These are phyloP conservation scores for Lordiphosa collinella DNA, from an alignment of 1,140 invertebrate species.

Conservation along the genomic window DNA sequence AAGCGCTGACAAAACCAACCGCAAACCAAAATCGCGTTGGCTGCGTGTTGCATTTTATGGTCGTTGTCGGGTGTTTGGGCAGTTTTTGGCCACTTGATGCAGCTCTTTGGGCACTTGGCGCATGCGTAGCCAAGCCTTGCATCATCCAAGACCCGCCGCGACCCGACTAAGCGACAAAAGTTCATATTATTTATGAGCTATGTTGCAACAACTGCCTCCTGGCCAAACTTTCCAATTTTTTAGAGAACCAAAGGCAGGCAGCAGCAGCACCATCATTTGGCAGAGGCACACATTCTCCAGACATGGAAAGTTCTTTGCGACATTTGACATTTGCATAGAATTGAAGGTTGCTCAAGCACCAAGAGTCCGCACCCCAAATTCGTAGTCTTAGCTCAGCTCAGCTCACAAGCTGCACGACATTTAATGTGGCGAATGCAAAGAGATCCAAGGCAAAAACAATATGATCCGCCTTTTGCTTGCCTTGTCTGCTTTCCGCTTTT, in stretches of 20 bases:
- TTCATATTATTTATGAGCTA: constrained; percentile 46
- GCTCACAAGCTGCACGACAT: constrained; percentile 55
- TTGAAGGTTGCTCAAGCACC: constrained; percentile 56
- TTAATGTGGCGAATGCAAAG: constrained; percentile 39
- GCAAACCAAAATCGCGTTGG: constrained; percentile 40
- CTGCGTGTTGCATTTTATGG: constrained; percentile 47
- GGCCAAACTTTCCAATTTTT: constrained; percentile 27
- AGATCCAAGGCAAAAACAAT: constrained; percentile 2
- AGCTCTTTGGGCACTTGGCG: constrained; percentile 36
- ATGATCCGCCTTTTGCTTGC: constrained; percentile 32
- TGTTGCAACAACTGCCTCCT: constrained; percentile 11
- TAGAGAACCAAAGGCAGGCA: not conserved
- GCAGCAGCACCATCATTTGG: not conserved
- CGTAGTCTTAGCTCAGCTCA: not conserved
- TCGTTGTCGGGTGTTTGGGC: constrained; percentile 23
- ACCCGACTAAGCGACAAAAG: constrained; percentile 24
- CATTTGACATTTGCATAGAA: constrained; percentile 57
- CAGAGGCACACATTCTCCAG: constrained; percentile 7
- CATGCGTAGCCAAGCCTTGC: constrained; percentile 43
- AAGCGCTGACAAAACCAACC: constrained; percentile 44
- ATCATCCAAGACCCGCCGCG: constrained; percentile 33
- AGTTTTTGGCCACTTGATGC: constrained; percentile 11
- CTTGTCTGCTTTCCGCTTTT: constrained; percentile 21
- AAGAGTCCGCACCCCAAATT: constrained; percentile 48
- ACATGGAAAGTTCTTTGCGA: constrained; percentile 56